Evolutionary conservation across 2,797 vertebrate species (phyloP).

Genomic region (Australoheros facetus): DNA sequence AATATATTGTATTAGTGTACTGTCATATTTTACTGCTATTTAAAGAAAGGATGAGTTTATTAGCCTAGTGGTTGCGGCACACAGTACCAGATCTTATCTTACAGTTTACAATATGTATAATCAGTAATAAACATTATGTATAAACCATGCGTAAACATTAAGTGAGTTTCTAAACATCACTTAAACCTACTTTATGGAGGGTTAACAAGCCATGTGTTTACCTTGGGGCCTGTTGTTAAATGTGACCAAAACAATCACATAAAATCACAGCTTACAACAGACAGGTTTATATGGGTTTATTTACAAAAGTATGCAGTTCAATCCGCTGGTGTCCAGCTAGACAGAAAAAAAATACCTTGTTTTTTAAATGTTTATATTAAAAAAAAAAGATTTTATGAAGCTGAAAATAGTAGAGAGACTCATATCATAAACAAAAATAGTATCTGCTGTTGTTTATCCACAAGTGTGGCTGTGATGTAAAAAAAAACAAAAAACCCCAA

Average conservation of each 20-base stretch:
- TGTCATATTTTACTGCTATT: background rate
- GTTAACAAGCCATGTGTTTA: slow-evolving; percentile 38
- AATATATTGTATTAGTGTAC: background rate
- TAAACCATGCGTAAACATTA: background rate
- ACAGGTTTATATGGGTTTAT: slow-evolving; percentile 46
- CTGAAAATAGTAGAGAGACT: slow-evolving; percentile 5
- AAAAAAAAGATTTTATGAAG: slow-evolving; percentile 13
- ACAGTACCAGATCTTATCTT: background rate
- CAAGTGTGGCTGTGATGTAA: slow-evolving; percentile 28
- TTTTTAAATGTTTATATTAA: slow-evolving; percentile 12
- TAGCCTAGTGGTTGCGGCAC: background rate
- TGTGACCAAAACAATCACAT: slow-evolving; percentile 43
- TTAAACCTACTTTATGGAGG: slow-evolving; percentile 28
- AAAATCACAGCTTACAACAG: slow-evolving; percentile 63
- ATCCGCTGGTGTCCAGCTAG: slow-evolving; percentile 36
- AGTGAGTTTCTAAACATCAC: background rate
- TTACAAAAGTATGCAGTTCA: slow-evolving; percentile 65
- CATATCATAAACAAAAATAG: slow-evolving; percentile 19
- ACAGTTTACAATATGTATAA: background rate
- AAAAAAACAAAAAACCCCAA: background rate
- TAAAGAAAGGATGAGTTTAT: slow-evolving; percentile 21
- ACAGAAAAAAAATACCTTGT: slow-evolving; percentile 10
- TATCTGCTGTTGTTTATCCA: slow-evolving; percentile 17
- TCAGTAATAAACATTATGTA: background rate
- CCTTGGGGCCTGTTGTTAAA: slow-evolving; percentile 35